Evolutionary conservation across 1,140 invertebrate species (phyloP), one percentile per base, ranked within the genome.

Genomic region (Microplitis demolitor): DNA sequence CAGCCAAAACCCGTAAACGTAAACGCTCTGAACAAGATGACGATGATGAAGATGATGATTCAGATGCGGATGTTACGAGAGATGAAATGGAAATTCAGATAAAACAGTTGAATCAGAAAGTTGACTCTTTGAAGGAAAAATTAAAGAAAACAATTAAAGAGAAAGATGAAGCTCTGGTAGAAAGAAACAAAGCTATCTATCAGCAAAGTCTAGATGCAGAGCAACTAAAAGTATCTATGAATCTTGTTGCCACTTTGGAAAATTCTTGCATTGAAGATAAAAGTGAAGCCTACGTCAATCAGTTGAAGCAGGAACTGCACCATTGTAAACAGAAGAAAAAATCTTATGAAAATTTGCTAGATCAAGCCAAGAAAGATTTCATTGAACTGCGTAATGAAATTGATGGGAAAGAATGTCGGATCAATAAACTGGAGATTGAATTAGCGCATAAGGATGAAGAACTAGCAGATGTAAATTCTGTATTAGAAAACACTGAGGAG

Each of bases 141-240:
- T 35, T 86, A 9, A 82, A 82, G 61, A 77, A 78, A 58, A 78
- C 66, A 24, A 24, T 81, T 14, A 79, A 83, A 69, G 58, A 8
- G 0, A 83, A 82, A 60, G 80, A 86, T 24, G 56, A 60, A 0
- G 13, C 79, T 16, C 76, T 69, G 1, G 66, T 68, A 11, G 80
- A 85, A 53, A 83, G 84, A 51, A 83, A 81, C 53, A 78, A 78
- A 64, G 34, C 66, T 60, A 35, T n/a, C 9, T 83, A 84, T 50
- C 82, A 87, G 54, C 71, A 84, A 8, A 73, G 76, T 6, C 14
- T 79, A 0, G 53, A 69, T 2, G 79, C 82, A 31, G 77, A 79
- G 31, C 83, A 87, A 35, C 37, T 82, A n/a, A 78, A 82, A 68
- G 77, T 74, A 33, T 39, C 70, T 0, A 80, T 81, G 45, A 76